phyloP scores from a whole-genome alignment of 2,113 vertebrate genomes.

The Clinocottus analis region DNA sequence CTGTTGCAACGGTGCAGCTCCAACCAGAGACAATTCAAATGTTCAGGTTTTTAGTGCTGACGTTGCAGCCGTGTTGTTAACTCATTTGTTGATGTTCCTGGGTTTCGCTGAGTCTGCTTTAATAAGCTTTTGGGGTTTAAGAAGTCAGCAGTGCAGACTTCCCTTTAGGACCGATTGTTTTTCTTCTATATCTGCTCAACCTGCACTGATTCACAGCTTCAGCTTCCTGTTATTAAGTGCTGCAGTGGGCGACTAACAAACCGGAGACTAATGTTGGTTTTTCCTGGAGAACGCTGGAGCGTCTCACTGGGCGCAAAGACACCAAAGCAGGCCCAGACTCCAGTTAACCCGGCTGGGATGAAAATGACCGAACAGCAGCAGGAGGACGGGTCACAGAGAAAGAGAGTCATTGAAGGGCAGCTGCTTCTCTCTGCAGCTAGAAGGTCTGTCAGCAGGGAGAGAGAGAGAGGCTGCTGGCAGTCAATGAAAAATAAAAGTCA shows the following conservation, averaged over 20 bases:
- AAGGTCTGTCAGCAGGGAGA: constrained; percentile 15
- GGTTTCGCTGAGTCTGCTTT: constrained; percentile 31
- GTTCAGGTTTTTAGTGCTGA: neutral
- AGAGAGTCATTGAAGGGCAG: neutral
- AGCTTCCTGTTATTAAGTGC: constrained; percentile 23
- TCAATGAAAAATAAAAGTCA: neutral
- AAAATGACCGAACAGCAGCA: neutral
- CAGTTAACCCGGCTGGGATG: neutral
- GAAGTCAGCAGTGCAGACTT: constrained; percentile 50
- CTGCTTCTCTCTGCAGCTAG: neutral
- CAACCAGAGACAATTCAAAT: neutral
- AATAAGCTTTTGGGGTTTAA: neutral
- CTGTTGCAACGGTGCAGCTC: neutral
- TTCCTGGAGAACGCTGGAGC: neutral
- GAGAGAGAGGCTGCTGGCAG: constrained; percentile 9
- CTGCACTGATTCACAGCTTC: constrained; percentile 5
- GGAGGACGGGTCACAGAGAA: no score
- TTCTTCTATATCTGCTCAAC: neutral
- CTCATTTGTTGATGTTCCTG: constrained; percentile 17
- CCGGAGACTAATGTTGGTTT: neutral
- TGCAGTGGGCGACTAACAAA: neutral
- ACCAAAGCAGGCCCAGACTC: neutral
- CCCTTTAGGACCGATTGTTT: constrained; percentile 33
- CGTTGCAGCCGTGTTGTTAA: constrained; percentile 1
- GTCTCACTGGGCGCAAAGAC: neutral